phyloP scores from a whole-genome alignment of 2,797 vertebrate genomes.

The Parauchenoglanis ngamensis region DNA sequence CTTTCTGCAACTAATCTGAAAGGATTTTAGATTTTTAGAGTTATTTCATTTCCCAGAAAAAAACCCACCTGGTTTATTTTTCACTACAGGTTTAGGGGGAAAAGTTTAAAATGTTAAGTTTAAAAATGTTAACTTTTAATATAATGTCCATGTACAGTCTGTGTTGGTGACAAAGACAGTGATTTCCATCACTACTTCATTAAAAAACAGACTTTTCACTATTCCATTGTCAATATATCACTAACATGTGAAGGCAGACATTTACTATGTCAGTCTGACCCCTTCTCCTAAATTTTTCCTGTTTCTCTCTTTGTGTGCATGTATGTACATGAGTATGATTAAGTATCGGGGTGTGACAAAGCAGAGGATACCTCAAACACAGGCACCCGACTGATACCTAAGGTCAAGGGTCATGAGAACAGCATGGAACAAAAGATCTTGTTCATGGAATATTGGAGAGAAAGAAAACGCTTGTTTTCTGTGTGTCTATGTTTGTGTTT shows the following conservation, averaged over 20 bases:
- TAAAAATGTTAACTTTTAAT: neutral
- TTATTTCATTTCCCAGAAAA: neutral
- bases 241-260: neutral
- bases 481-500: slow-evolving; percentile 30
- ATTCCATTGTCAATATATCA: neutral
- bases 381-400: slow-evolving; percentile 53
- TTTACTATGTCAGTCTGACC: slow-evolving; percentile 1
- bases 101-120: too few species aligned
- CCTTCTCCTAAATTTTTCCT: neutral
- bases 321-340: neutral
- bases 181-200: neutral
- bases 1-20: neutral
- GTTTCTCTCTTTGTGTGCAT: neutral
- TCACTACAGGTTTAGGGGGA: neutral
- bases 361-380: slow-evolving; percentile 48
- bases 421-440: slow-evolving; percentile 60
- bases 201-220: neutral
- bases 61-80: neutral
- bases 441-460: slow-evolving; percentile 32
- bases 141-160: neutral
- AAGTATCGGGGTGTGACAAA: slow-evolving; percentile 22
- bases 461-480: slow-evolving; percentile 31
- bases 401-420: slow-evolving; percentile 64
- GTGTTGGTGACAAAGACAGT: neutral
- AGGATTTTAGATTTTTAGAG: neutral